phyloP scores from a whole-genome alignment of 1,140 invertebrate species.

The Anoplophora glabripennis region DNA sequence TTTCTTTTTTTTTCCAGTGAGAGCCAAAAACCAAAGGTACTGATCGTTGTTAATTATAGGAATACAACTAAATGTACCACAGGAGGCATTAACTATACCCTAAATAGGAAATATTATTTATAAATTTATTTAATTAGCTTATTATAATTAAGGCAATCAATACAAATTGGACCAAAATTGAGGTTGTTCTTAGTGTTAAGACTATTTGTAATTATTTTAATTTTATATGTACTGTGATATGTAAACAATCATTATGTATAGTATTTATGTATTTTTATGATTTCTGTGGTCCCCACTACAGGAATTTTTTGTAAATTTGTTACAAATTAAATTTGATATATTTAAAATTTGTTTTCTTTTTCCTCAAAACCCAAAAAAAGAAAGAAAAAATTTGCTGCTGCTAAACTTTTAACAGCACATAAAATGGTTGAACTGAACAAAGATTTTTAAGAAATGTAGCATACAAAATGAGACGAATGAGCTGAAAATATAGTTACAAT shows the following conservation, averaged over 20 bases:
- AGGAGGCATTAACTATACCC: conserved; percentile 1
- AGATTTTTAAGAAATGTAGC: too few species aligned
- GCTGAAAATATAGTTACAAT: too few species aligned
- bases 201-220: too few species aligned
- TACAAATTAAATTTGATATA: conserved; percentile 15
- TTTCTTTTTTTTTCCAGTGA: conserved; percentile 57
- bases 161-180: conserved; percentile 24
- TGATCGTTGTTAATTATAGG: conserved; percentile 26
- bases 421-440: too few species aligned
- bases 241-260: conserved; percentile 14
- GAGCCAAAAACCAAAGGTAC: conserved; percentile 51
- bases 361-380: too few species aligned
- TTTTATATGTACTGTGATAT: conserved; percentile 15
- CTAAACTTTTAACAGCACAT: too few species aligned
- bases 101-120: conserved; percentile 16
- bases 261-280: conserved; percentile 11
- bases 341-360: too few species aligned
- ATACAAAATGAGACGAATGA: too few species aligned
- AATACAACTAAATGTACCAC: too few species aligned
- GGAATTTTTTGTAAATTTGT: conserved; percentile 5
- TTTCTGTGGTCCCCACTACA: too few species aligned
- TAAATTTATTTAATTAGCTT: conserved; percentile 23
- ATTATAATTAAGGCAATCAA: too few species aligned
- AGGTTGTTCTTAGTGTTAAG: conserved; percentile 16
- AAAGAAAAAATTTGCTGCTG: too few species aligned